A percentile compares a stretch with the other conserved stretches of the same genome.
These are phyloP conservation scores for Nemotelus nigrinus DNA, from an alignment of 2,888 invertebrate species.

Conservation along the genomic window DNA sequence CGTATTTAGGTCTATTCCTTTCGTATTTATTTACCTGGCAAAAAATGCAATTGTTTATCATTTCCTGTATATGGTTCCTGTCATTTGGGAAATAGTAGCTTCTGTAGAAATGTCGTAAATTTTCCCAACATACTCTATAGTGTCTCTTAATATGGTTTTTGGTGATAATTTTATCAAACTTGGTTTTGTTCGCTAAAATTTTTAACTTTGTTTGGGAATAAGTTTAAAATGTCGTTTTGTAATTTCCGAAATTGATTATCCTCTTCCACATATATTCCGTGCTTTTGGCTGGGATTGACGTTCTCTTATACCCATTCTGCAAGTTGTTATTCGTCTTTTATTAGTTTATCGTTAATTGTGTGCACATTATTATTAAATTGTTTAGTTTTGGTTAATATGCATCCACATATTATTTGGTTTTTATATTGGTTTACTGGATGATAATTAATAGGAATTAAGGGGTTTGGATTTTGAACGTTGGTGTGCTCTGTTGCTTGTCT, in stretches of 20 bases:
- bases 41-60: not conserved
- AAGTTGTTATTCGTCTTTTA: too few species aligned
- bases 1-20: conserved; percentile 3
- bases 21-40: not conserved
- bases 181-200: not conserved
- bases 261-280: too few species aligned
- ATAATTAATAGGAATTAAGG: not conserved
- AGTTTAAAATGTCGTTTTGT: not conserved
- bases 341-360: too few species aligned
- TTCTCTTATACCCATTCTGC: too few species aligned
- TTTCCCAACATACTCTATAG: not conserved
- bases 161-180: too few species aligned
- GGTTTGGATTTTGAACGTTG: not conserved
- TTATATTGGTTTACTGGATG: too few species aligned
- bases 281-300: too few species aligned
- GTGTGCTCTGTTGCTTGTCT: not conserved
- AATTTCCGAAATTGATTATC: not conserved
- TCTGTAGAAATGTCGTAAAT: not conserved
- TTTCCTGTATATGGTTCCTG: not conserved
- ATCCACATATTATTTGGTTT: not conserved
- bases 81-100: not conserved
- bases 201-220: not conserved
- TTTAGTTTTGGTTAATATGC: conserved; percentile 1
- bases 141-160: too few species aligned
- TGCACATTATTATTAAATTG: not conserved